Evolutionary conservation across 2,113 vertebrate species (phyloP).

Genomic region (Thamnophis sirtalis): DNA sequence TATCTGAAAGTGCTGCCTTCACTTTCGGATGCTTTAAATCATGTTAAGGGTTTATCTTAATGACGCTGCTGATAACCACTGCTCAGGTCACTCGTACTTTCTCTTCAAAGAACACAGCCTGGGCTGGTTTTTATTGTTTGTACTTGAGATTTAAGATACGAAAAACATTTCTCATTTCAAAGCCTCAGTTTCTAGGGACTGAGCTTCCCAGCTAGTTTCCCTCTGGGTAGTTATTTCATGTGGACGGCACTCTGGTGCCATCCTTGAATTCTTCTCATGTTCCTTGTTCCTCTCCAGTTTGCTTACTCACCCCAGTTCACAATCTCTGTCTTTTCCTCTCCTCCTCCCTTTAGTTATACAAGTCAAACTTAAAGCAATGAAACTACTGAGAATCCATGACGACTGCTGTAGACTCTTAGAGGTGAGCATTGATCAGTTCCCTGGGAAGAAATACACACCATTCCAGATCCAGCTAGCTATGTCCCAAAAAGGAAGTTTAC

Average conservation of each 20-base stretch:
- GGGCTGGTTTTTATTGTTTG: constrained; percentile 68
- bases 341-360: background rate
- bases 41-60: constrained; percentile 74
- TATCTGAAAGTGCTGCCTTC: constrained; percentile 72
- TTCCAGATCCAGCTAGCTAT: constrained; percentile 30
- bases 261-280: constrained; percentile 20
- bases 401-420: constrained; percentile 48
- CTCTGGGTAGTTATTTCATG: constrained; percentile 49
- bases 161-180: constrained; percentile 74
- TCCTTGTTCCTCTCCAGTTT: background rate
- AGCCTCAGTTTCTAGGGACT: constrained; percentile 76
- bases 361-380: constrained; percentile 34
- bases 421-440: constrained; percentile 12
- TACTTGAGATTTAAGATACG: constrained; percentile 72
- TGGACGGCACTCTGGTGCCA: constrained; percentile 25
- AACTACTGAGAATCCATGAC: constrained; percentile 41
- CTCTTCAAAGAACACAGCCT: constrained; percentile 60
- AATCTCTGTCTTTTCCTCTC: background rate
- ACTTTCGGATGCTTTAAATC: constrained; percentile 73
- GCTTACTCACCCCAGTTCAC: background rate
- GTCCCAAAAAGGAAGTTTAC: constrained; percentile 30
- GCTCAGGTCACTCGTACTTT: constrained; percentile 72
- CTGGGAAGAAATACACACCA: background rate
- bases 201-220: constrained; percentile 48
- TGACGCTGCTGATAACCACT: constrained; percentile 72